phyloP scores from a whole-genome alignment of 1,140 invertebrate genomes.

The Heliconius eleuchia region DNA sequence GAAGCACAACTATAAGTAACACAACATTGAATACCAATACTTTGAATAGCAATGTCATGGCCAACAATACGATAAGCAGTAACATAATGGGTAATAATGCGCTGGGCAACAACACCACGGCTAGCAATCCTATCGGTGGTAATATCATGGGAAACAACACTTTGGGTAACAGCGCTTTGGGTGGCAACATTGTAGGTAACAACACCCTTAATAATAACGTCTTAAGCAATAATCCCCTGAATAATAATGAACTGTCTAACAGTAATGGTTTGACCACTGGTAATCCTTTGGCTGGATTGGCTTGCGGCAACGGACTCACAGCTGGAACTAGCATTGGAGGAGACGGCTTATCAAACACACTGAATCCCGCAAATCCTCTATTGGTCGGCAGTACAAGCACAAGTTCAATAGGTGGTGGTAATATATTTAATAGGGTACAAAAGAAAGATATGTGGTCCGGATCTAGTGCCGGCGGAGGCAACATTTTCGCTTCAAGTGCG shows the following conservation, averaged over 20 bases:
- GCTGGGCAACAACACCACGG: conserved; percentile 30
- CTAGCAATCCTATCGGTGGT: conserved; percentile 39
- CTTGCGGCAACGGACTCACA: background rate
- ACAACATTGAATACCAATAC: background rate
- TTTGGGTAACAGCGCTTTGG: background rate
- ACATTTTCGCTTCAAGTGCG: conserved; percentile 43
- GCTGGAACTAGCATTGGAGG: conserved; percentile 12
- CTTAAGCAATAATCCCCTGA: background rate
- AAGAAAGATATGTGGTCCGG: conserved; percentile 54
- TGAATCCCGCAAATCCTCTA: conserved; percentile 30
- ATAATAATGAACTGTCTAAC: conserved; percentile 22
- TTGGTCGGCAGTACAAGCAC: background rate
- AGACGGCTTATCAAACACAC: conserved; percentile 37
- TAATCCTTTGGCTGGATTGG: conserved; percentile 21
- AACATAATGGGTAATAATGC: background rate
- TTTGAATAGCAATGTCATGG: background rate
- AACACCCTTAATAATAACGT: background rate
- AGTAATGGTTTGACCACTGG: conserved; percentile 36
- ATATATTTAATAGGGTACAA: conserved; percentile 30
- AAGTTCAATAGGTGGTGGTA: background rate
- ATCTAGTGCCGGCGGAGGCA: conserved; percentile 34
- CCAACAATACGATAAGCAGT: background rate
- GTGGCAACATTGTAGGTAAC: background rate
- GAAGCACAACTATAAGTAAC: background rate
- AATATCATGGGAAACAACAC: conserved; percentile 25